Evolutionary conservation across 1,140 invertebrate species (phyloP), one percentile per base, ranked within the genome.

Genomic region (Delia radicum): DNA sequence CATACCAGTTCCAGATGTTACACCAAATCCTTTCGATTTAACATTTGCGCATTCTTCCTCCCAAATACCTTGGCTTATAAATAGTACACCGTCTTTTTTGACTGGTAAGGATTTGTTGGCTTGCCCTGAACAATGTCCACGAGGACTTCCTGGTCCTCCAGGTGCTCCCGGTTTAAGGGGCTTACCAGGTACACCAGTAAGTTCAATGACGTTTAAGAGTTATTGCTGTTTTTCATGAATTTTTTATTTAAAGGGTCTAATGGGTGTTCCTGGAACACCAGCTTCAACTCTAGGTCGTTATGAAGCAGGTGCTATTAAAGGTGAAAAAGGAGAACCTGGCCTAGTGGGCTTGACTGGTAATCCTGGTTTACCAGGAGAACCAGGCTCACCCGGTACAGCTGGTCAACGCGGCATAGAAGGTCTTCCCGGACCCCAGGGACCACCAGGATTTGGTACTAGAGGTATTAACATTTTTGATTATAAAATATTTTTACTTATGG

Each of bases 131-230:
- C 77, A 76, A 48, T 92, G 91, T 84, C 91, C 91, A 15, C 85
- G 85, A 79, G 91, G 91, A 48, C 88, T 88, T 8, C 89, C 89
- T 4, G 91, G 91, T 84, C 87, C 55, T 91, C 91, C 82, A 90
- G 91, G 73, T 89, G 88, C 31, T 31, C 80, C 81, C 3, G 75
- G 61, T 75, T 12, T n/a, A 24, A 15, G 31, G 21, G 75, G 75
- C 28, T 48, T 26, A 12, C 46, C 75, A 33, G 75, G 69, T 2
- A 5, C 26, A 29, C 26, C n/a, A 15, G 65, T 69, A 69, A 69
- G 65, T 21, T 12, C 2, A 21, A 69, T 2, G 3, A 33, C n/a
- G n/a, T n/a, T n/a, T n/a, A n/a, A n/a, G n/a, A n/a, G n/a, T n/a
- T n/a, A n/a, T 55, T 55, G n/a, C 12, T 55, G 18, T 3, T 4